A percentile compares a stretch with the other conserved stretches of the same genome.
Conservation (phyloP, 1,140 invertebrate genomes). For the Phymastichus coffea region DNA sequence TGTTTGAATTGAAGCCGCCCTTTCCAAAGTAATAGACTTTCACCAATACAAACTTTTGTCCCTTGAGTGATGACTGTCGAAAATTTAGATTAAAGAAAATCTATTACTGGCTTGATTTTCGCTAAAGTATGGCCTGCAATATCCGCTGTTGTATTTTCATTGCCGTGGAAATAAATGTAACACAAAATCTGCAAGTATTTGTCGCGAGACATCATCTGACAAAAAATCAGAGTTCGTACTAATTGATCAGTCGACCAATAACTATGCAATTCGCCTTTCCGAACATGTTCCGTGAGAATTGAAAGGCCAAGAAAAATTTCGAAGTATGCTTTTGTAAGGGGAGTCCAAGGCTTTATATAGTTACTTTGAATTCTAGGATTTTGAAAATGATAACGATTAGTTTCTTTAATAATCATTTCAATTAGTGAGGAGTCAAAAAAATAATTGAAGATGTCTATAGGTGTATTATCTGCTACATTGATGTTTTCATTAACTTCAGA, state of each 20-base stretch:
- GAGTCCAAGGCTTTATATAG: too few relatives aligned
- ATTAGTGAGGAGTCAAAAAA: too few relatives aligned
- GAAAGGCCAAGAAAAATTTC: neutral
- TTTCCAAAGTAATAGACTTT: neutral
- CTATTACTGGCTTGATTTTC: neutral
- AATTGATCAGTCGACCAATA: too few relatives aligned
- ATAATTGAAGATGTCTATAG: constrained; percentile 24
- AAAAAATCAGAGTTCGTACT: neutral
- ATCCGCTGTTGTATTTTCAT: neutral
- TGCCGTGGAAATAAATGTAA: neutral
- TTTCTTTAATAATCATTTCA: too few relatives aligned
- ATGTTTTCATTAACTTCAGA: constrained; percentile 26
- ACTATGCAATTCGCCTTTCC: neutral
- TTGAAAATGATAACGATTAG: too few relatives aligned
- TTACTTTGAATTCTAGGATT: too few relatives aligned
- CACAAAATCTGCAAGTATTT: neutral
- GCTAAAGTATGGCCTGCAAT: too few relatives aligned
- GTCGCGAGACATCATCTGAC: neutral
- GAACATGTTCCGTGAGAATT: neutral
- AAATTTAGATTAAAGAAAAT: too few relatives aligned
- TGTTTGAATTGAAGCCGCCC: too few relatives aligned
- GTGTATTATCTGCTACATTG: constrained; percentile 23
- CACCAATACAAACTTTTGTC: neutral
- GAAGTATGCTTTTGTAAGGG: neutral
- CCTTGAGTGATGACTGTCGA: neutral